A percentile compares a stretch with the other conserved stretches of the same genome.
Conservation (phyloP, 2,888 invertebrate genomes). For the Dexiosoma caninum region DNA sequence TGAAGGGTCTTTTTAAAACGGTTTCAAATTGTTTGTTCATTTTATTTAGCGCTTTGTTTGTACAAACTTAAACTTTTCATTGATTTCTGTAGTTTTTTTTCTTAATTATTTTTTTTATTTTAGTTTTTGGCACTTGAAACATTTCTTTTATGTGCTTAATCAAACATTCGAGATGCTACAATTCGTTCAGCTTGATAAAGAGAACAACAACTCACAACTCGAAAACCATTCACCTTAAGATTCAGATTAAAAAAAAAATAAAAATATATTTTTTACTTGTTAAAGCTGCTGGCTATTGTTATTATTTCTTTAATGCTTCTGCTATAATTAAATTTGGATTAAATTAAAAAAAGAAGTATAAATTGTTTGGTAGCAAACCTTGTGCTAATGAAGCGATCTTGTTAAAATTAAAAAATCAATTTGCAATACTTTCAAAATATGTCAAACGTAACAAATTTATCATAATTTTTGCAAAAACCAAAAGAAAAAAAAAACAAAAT, state of each 20-base stretch:
- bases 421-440: constrained; percentile 63
- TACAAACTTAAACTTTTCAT: constrained; percentile 20
- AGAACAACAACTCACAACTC: not conserved
- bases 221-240: constrained; percentile 42
- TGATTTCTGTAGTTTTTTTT: constrained; percentile 22
- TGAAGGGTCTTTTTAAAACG: constrained; percentile 42
- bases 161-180: constrained; percentile 29
- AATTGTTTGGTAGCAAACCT: constrained; percentile 26
- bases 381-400: constrained; percentile 54
- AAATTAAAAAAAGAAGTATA: constrained; percentile 51
- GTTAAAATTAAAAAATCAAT: constrained; percentile 57
- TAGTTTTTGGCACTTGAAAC: constrained; percentile 16
- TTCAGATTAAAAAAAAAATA: not conserved
- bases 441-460: constrained; percentile 59
- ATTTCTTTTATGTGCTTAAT: not conserved
- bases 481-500: not conserved
- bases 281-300: constrained; percentile 20
- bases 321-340: constrained; percentile 36
- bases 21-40: constrained; percentile 9
- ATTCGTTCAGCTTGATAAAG: constrained; percentile 48
- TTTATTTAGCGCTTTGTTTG: not conserved
- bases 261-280: not conserved
- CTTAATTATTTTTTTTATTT: not conserved
- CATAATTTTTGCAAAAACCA: not conserved
- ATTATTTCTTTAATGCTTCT: not conserved